Evolutionary conservation across 2,113 vertebrate genomes (phyloP), one percentile per base, ranked within the genome.

Genomic region (Pao palembangensis): DNA sequence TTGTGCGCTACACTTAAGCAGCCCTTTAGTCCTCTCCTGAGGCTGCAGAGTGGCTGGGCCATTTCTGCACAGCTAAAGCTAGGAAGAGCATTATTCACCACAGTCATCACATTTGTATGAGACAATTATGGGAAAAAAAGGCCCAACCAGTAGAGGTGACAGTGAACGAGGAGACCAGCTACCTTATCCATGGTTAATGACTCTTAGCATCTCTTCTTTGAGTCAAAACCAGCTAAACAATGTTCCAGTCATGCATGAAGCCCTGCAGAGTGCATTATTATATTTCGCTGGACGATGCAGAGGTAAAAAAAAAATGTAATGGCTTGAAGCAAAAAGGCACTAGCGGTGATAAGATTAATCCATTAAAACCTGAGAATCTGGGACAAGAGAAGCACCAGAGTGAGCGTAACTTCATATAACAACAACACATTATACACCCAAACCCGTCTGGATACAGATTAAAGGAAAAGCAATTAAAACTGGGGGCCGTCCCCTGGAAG

Each of bases 71-170:
- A 17, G 78, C 66, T 16, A 20, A 52, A 64, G 68, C 81, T 80
- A 80, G 84, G 84, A 84, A 66, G 63, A 62, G 82, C 67, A 69
- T 83, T 85, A 73, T 64, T 74, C 54, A 51, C 61, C 46, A 21
- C 59, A 57, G 62, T 55, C 62, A 64, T 75, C 77, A 73, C 64
- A 34, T 59, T 70, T 72, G 50, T 75, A 19, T 38, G 34, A 12
- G 10, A 12, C 34, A 38, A 38, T 38, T 38, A 38, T 12, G 34
- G 34, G 10, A 4, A 12, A 38, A 38, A 38, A 38, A 38, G 34
- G 34, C 34, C 34, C 34, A 38, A 11, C 10, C 10, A 38, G 34
- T 11, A 2, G 8, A 12, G 34, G 34, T 12, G 34, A 38, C 34
- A 38, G 34, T 12, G 10, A 38, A 38, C 8, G 34, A 38, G 34